Conservation (phyloP, 1,140 invertebrate species). For the Micrasema longulum region DNA sequence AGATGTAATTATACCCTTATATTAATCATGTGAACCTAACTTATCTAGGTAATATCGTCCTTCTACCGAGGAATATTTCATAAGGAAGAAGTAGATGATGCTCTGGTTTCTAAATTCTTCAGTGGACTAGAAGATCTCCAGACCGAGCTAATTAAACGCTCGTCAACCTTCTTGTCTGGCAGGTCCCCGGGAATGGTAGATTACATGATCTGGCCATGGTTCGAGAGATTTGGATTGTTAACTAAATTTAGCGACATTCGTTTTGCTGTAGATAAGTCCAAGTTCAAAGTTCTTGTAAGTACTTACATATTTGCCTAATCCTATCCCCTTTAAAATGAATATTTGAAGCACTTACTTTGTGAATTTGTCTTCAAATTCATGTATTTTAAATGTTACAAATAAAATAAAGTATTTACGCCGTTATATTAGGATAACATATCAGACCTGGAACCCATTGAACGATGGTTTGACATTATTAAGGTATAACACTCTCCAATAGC, state of each 20-base stretch:
- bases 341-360: no score
- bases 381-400: no score
- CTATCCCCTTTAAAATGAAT: no score
- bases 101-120: conserved; percentile 15
- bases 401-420: no score
- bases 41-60: conserved; percentile 60
- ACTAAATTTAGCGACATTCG: conserved; percentile 64
- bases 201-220: conserved; percentile 93
- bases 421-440: no score
- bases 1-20: no score
- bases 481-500: no score
- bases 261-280: conserved; percentile 59
- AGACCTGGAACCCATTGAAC: no score
- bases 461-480: no score
- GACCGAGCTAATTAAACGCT: conserved; percentile 71
- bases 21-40: no score
- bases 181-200: conserved; percentile 84
- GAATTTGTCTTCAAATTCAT: no score
- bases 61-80: conserved; percentile 59
- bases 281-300: conserved; percentile 59
- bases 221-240: conserved; percentile 75
- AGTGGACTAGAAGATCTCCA: conserved; percentile 72
- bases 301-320: no score
- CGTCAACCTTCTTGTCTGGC: conserved; percentile 78
- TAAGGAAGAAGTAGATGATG: conserved; percentile 17